These are phyloP conservation scores for Cataglyphis hispanica DNA, from an alignment of 1,140 invertebrate genomes.

Conservation along the genomic window DNA sequence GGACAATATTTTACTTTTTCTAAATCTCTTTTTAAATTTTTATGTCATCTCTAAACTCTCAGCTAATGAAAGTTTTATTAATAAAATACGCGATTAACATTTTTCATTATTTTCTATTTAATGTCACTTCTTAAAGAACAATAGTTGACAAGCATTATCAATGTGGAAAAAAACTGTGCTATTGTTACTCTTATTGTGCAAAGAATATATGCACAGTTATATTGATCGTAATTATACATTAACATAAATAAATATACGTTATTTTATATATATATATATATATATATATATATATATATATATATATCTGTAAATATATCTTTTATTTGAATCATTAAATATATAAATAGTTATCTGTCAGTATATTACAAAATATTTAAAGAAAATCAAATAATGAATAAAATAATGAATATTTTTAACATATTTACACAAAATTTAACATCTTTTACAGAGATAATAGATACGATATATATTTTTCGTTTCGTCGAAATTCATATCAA, in stretches of 20 bases:
- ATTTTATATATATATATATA: neutral
- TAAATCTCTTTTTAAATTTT: neutral
- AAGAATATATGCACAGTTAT: neutral
- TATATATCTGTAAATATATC: no score
- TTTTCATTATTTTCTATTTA: neutral
- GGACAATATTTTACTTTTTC: neutral
- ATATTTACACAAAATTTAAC: neutral
- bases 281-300: no score
- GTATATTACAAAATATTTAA: neutral
- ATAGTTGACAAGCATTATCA: conserved; percentile 11
- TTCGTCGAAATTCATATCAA: neutral
- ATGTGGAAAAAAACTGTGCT: conserved; percentile 25
- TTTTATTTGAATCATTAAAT: conserved; percentile 5
- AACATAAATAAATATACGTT: neutral
- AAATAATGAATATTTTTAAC: neutral
- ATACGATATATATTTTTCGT: neutral
- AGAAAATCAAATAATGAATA: neutral
- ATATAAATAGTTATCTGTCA: neutral
- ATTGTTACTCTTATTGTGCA: conserved; percentile 45
- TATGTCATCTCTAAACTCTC: neutral
- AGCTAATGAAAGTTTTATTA: neutral
- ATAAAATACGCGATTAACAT: conserved; percentile 2
- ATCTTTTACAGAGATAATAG: neutral
- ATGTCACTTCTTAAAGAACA: neutral
- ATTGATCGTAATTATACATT: neutral